A percentile compares a stretch with the other conserved stretches of the same genome.
Evolutionary conservation across 2,888 invertebrate species (phyloP).

Genomic region (Torymus auratus): DNA sequence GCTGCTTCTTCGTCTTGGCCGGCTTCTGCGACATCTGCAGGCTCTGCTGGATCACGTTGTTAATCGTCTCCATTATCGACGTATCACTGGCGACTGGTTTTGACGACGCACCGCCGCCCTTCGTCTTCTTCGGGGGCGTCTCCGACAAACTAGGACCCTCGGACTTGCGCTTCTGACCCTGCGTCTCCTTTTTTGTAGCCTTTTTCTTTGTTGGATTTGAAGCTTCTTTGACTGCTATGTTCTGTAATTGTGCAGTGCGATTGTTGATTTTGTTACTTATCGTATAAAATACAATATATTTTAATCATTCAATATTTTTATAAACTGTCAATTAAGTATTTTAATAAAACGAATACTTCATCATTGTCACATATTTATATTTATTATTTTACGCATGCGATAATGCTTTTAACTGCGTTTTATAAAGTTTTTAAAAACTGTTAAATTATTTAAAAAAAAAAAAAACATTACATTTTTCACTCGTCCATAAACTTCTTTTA

Average conservation of each 20-base stretch:
- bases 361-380: no score
- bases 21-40: conserved; percentile 72
- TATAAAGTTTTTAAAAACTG: no score
- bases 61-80: conserved; percentile 74
- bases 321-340: no score
- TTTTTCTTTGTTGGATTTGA: conserved; percentile 40
- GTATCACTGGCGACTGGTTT: conserved; percentile 66
- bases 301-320: no score
- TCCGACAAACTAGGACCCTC: conserved; percentile 65
- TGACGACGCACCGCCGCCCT: conserved; percentile 45
- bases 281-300: no score
- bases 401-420: no score
- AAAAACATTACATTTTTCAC: no score
- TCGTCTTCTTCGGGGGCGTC: conserved; percentile 67
- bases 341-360: no score
- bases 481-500: no score
- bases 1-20: conserved; percentile 65
- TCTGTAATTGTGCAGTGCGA: conserved; percentile 3
- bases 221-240: neutral
- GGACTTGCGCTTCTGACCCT: conserved; percentile 67
- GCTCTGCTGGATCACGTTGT: conserved; percentile 72
- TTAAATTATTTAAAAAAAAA: no score
- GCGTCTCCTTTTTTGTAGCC: conserved; percentile 49
- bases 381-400: no score
- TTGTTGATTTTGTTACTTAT: no score